Conservation (phyloP, 2,113 vertebrate species). For the Pycnonotus jocosus region DNA sequence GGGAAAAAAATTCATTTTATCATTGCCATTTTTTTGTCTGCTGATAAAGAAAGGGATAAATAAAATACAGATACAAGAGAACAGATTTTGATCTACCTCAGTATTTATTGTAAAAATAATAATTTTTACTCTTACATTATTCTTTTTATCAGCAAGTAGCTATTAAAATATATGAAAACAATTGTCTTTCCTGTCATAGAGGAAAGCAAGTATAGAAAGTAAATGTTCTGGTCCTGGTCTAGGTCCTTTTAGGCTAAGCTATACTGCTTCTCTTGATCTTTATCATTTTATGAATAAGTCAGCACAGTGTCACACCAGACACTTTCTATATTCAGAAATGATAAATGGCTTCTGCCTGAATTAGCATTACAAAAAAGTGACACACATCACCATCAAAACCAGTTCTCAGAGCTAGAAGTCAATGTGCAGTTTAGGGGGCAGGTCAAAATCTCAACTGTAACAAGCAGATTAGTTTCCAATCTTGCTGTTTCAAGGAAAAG, state of each 20-base stretch:
- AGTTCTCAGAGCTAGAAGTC: not conserved
- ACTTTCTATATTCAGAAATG: conserved; percentile 2
- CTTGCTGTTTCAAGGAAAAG: not conserved
- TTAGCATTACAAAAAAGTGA: not conserved
- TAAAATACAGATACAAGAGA: not conserved
- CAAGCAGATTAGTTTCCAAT: not conserved
- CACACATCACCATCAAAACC: not conserved
- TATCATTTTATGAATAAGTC: not conserved
- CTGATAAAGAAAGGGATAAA: not conserved
- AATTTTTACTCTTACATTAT: not conserved
- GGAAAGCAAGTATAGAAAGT: not conserved
- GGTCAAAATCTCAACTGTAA: conserved; percentile 6
- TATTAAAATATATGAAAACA: not conserved
- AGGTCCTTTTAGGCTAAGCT: not conserved
- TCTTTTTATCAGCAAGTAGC: not conserved
- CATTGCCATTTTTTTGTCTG: not conserved
- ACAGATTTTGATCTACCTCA: not conserved
- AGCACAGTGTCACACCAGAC: not conserved
- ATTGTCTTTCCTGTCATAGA: not conserved
- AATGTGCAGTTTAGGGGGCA: not conserved
- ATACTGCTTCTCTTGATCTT: not conserved
- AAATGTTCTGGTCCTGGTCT: not conserved
- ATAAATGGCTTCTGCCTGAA: conserved; percentile 7
- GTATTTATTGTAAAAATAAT: not conserved
- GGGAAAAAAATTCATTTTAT: not conserved